These are phyloP conservation scores for Pogonomyrmex barbatus DNA, from an alignment of 1,140 invertebrate genomes.

Conservation along the genomic window DNA sequence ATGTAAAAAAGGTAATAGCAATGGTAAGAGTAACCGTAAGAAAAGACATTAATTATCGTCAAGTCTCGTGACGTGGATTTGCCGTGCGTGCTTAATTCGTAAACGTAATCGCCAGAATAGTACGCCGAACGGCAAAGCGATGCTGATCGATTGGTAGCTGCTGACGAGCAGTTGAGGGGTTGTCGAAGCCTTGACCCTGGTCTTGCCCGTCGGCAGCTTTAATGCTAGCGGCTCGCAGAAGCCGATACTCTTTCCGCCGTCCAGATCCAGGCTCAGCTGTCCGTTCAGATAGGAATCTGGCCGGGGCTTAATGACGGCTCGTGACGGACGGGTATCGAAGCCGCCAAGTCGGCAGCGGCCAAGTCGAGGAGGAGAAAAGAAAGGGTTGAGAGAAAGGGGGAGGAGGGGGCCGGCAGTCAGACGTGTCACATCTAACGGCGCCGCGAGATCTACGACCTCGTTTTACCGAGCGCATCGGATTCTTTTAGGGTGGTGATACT, in stretches of 20 bases:
- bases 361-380: slow-evolving; percentile 61
- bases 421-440: slow-evolving; percentile 82
- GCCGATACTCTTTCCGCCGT: slow-evolving; percentile 70
- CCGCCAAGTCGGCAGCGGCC: slow-evolving; percentile 73
- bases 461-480: slow-evolving; percentile 73
- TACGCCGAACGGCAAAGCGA: slow-evolving; percentile 51
- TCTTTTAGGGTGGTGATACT: slow-evolving; percentile 74
- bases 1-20: too few relatives aligned
- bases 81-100: background rate
- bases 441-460: slow-evolving; percentile 82
- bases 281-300: slow-evolving; percentile 82
- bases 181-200: slow-evolving; percentile 81
- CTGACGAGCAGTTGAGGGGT: slow-evolving; percentile 76
- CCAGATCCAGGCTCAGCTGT: slow-evolving; percentile 76
- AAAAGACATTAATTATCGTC: slow-evolving; percentile 4
- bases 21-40: too few relatives aligned
- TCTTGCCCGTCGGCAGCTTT: slow-evolving; percentile 75
- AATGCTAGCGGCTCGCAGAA: slow-evolving; percentile 70
- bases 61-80: background rate
- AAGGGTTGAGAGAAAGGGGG: slow-evolving; percentile 66
- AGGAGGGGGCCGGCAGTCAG: slow-evolving; percentile 44
- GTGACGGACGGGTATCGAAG: slow-evolving; percentile 81
- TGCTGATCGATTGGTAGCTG: slow-evolving; percentile 79
- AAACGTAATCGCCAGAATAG: background rate
- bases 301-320: slow-evolving; percentile 81